Percentiles rank a stretch among this genome's conserved stretches.
phyloP scores from a whole-genome alignment of 2,888 invertebrate genomes.

The Drosophila paramelanica region DNA sequence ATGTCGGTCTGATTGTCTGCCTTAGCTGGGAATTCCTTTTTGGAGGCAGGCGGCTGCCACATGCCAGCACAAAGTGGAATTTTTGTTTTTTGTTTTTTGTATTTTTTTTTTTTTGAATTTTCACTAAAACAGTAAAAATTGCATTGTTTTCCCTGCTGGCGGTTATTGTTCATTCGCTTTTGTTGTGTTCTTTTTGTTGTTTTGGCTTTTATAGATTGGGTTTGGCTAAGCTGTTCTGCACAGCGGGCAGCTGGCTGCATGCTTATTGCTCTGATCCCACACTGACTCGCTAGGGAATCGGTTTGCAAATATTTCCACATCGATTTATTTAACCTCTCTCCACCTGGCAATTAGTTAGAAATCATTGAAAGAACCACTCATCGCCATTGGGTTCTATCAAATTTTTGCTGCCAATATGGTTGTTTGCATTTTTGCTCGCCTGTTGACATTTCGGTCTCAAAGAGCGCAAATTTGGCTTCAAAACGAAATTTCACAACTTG shows the following conservation, averaged over 20 bases:
- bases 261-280: constrained; percentile 7
- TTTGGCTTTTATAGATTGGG: constrained; percentile 18
- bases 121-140: constrained; percentile 65
- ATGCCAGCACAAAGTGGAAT: constrained; percentile 51
- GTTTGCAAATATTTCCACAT: constrained; percentile 52
- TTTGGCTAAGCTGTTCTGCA: constrained; percentile 15
- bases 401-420: constrained; percentile 10
- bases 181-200: constrained; percentile 23
- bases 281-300: constrained; percentile 15
- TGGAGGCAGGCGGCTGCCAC: constrained; percentile 18
- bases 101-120: constrained; percentile 26
- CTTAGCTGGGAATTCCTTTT: constrained; percentile 30
- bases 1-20: constrained; percentile 44
- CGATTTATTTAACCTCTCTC: constrained; percentile 56
- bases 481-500: constrained; percentile 2
- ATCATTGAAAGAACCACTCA: constrained; percentile 49
- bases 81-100: constrained; percentile 28
- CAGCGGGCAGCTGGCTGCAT: constrained; percentile 13
- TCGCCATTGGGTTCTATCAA: constrained; percentile 17
- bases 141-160: constrained; percentile 60
- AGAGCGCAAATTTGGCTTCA: neutral
- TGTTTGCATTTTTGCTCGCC: constrained; percentile 25
- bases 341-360: constrained; percentile 62
- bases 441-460: constrained; percentile 9
- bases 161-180: constrained; percentile 19